Percentiles rank a stretch among this genome's conserved stretches.
These are phyloP conservation scores for Dimorphilus gyrociliatus DNA, from an alignment of 2,888 invertebrate genomes.

Conservation along the genomic window DNA sequence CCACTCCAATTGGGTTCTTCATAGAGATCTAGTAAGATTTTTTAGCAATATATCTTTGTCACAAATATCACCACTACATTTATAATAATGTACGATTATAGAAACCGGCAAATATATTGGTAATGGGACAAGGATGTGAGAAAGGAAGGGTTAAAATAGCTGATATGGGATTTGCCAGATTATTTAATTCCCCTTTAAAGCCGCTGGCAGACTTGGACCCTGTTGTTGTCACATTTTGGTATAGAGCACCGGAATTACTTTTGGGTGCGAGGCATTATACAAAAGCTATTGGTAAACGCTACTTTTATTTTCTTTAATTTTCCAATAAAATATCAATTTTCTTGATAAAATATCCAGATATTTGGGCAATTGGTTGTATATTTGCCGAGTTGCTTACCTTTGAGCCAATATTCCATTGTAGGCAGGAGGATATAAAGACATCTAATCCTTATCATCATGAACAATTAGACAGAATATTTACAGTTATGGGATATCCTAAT, in stretches of 20 bases:
- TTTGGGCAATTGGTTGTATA: slow-evolving; percentile 98
- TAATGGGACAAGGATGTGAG: slow-evolving; percentile 97
- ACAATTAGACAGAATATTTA: slow-evolving; percentile 91
- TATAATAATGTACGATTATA: too few relatives aligned
- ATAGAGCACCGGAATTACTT: slow-evolving; percentile 85
- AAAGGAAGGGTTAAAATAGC: slow-evolving; percentile 93
- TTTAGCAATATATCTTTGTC: slow-evolving; percentile 51
- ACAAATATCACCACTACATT: not conserved
- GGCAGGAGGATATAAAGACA: slow-evolving; percentile 98
- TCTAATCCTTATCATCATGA: slow-evolving; percentile 99
- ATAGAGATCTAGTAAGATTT: slow-evolving; percentile 68
- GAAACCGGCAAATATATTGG: slow-evolving; percentile 96
- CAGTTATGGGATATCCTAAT: slow-evolving; percentile 95
- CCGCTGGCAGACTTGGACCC: slow-evolving; percentile 95
- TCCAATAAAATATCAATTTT: not conserved
- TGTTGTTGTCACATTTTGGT: slow-evolving; percentile 99
- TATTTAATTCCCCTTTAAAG: slow-evolving; percentile 93
- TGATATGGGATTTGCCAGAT: slow-evolving; percentile 95
- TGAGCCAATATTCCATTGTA: slow-evolving; percentile 96
- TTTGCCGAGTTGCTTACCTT: slow-evolving; percentile 96
- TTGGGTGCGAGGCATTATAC: slow-evolving; percentile 87
- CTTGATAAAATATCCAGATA: slow-evolving; percentile 48
- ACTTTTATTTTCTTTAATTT: not conserved
- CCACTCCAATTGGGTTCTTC: slow-evolving; percentile 96
- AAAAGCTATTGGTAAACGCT: slow-evolving; percentile 67